These are phyloP conservation scores for Eupelmus urozonus DNA, from an alignment of 2,888 invertebrate species.

Conservation along the genomic window DNA sequence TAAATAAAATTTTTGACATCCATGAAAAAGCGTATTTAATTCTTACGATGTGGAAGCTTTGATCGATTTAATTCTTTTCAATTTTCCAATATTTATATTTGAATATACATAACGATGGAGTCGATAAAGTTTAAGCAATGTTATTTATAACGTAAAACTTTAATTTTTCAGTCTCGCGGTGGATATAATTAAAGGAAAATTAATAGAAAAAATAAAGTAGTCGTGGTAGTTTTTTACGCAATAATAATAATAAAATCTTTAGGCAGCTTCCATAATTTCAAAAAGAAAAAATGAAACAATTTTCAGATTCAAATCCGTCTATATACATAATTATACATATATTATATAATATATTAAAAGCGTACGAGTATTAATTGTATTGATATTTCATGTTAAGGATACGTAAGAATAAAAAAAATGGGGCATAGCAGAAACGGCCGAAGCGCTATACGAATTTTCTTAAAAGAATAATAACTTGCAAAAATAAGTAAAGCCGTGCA, in stretches of 20 bases:
- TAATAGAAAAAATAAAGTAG: slow-evolving; percentile 20
- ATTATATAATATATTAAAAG: slow-evolving; percentile 1
- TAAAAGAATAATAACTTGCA: slow-evolving; percentile 29
- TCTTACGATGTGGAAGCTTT: slow-evolving; percentile 17
- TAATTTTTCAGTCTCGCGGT: slow-evolving; percentile 3
- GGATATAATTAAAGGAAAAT: slow-evolving; percentile 1
- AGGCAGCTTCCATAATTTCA: slow-evolving; percentile 40
- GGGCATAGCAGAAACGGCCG: slow-evolving; percentile 62
- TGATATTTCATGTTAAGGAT: slow-evolving; percentile 45
- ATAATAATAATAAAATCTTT: slow-evolving; percentile 48
- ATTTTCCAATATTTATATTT: slow-evolving; percentile 44
- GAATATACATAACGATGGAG: not conserved
- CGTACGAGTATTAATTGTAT: slow-evolving; percentile 29
- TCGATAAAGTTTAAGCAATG: slow-evolving; percentile 33
- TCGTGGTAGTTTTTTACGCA: slow-evolving; percentile 57
- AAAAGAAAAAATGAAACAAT: slow-evolving; percentile 23
- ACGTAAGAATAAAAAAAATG: slow-evolving; percentile 15
- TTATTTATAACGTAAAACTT: too few species aligned
- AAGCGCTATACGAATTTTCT: slow-evolving; percentile 54
- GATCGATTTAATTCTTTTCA: slow-evolving; percentile 30
- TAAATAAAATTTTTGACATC: slow-evolving; percentile 15
- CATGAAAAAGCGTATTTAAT: slow-evolving; percentile 3
- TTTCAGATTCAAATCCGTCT: slow-evolving; percentile 51
- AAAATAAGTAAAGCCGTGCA: slow-evolving; percentile 51
- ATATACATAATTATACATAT: slow-evolving; percentile 24